Evolutionary conservation across 2,888 invertebrate genomes (phyloP).

Genomic region (Ennomos quercinarius): DNA sequence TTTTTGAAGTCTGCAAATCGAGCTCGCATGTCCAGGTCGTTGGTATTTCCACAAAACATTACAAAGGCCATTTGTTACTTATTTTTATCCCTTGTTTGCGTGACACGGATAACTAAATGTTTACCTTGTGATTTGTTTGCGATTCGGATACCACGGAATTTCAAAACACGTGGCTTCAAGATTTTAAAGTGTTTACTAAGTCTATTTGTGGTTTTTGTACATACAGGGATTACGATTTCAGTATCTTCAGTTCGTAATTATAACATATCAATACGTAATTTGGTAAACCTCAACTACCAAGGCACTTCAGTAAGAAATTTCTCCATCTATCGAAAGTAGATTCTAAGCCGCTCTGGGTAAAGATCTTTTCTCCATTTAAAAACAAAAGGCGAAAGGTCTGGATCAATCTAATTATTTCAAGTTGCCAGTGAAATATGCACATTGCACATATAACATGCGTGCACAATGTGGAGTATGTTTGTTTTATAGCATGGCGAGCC

Average conservation of each 20-base stretch:
- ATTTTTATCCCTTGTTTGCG: slow-evolving; percentile 25
- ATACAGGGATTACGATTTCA: too few relatives aligned
- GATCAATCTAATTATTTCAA: slow-evolving; percentile 29
- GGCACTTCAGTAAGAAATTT: too few relatives aligned
- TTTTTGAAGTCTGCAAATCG: neutral
- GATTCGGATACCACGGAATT: slow-evolving; percentile 6
- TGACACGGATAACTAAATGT: slow-evolving; percentile 18
- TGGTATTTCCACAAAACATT: slow-evolving; percentile 15
- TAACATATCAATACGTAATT: neutral
- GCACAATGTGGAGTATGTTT: slow-evolving; percentile 7
- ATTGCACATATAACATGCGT: slow-evolving; percentile 25
- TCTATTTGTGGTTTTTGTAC: neutral
- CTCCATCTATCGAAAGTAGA: too few relatives aligned
- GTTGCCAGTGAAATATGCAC: slow-evolving; percentile 26
- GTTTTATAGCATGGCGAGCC: slow-evolving; percentile 2
- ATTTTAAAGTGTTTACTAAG: neutral
- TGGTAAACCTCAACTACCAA: too few relatives aligned
- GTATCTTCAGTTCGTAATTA: too few relatives aligned
- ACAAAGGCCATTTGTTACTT: slow-evolving; percentile 19
- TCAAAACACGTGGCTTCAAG: neutral
- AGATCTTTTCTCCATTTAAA: neutral
- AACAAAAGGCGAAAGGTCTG: slow-evolving; percentile 27
- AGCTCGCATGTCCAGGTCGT: slow-evolving; percentile 14
- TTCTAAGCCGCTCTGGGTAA: too few relatives aligned
- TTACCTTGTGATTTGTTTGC: slow-evolving; percentile 14